These are phyloP conservation scores for Syngnathoides biaculeatus DNA, from an alignment of 2,113 vertebrate species.

Conservation along the genomic window DNA sequence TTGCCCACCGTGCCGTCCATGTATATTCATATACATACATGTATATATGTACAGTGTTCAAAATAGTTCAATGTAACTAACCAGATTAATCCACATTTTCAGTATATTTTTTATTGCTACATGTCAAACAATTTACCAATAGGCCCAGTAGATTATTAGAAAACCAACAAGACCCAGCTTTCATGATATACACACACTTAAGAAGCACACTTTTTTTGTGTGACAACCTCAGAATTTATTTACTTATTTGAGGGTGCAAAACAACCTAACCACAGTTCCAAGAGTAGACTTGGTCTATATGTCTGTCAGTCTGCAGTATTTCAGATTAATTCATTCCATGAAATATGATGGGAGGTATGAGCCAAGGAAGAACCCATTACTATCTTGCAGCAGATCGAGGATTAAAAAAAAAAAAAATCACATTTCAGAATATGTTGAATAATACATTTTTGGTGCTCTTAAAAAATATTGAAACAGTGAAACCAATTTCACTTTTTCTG, in stretches of 20 bases:
- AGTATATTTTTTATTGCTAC: no score
- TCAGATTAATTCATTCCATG: background rate
- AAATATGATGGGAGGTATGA: background rate
- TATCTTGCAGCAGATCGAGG: background rate
- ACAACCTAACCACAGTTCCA: background rate
- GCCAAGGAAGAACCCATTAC: background rate
- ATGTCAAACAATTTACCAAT: no score
- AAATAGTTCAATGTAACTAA: no score
- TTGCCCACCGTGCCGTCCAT: no score
- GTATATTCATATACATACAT: no score
- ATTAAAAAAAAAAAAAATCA: no score
- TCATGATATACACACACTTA: no score
- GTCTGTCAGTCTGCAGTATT: background rate
- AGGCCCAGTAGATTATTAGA: no score
- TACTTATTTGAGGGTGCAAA: background rate
- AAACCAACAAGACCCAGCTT: no score
- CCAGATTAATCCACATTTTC: no score
- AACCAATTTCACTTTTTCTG: background rate
- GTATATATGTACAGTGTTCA: no score
- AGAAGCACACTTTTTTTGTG: background rate
- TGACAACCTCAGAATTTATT: background rate
- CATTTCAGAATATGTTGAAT: background rate
- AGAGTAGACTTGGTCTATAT: background rate
- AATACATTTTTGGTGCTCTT: background rate
- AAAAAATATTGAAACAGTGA: background rate